phyloP scores from a whole-genome alignment of 2,113 vertebrate genomes.

The Sceloporus tristichus region DNA sequence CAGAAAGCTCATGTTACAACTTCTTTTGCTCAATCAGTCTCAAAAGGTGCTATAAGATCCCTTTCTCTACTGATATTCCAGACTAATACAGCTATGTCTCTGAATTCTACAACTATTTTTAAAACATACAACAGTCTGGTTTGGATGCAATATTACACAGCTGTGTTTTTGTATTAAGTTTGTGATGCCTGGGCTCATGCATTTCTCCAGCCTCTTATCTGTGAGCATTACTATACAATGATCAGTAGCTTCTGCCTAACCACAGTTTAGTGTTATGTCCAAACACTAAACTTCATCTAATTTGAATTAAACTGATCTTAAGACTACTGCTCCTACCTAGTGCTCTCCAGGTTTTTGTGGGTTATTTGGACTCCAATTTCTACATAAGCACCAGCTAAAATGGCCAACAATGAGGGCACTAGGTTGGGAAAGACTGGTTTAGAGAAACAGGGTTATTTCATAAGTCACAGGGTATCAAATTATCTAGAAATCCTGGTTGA shows the following conservation, averaged over 20 bases:
- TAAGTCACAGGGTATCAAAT: background rate
- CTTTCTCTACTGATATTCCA: too few relatives aligned
- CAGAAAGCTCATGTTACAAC: too few relatives aligned
- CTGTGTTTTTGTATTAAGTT: background rate
- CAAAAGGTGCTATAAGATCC: too few relatives aligned
- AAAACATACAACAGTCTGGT: background rate
- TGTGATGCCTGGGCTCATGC: background rate
- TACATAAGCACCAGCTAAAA: background rate
- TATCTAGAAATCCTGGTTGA: background rate
- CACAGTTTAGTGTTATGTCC: background rate
- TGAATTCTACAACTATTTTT: constrained; percentile 1
- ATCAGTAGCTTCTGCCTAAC: background rate
- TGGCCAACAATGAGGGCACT: background rate
- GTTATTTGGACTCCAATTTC: background rate
- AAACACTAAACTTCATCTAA: background rate
- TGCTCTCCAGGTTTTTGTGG: background rate
- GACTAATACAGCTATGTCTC: background rate
- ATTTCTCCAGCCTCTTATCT: background rate
- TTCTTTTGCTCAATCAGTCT: too few relatives aligned
- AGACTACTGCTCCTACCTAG: background rate
- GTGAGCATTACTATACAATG: background rate
- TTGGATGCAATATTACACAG: background rate
- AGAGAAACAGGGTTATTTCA: background rate
- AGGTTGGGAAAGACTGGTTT: background rate
- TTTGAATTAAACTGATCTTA: too few relatives aligned